Evolutionary conservation across 2,113 vertebrate genomes (phyloP), one percentile per base, ranked within the genome.

Genomic region (Ophiodon elongatus): DNA sequence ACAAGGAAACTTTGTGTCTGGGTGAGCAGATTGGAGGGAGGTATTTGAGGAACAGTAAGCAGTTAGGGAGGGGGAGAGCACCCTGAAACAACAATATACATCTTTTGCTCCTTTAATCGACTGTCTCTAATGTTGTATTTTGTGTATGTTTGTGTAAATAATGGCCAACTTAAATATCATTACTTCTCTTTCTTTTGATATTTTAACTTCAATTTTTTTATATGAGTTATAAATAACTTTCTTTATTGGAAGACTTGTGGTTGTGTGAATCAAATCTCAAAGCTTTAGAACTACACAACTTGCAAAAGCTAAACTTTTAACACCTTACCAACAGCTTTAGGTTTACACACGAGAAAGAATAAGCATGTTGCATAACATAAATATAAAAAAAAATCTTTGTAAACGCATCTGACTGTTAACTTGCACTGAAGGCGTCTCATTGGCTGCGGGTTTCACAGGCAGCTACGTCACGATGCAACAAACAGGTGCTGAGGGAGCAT

Each of bases 401-500:
- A n/a, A n/a, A n/a, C n/a, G n/a, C 63, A 19, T 37, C 65, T 35
- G 2, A 60, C 70, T 4, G 67, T 59, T 50, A 78, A 27, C 75
- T 79, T 47, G 78, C 52, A 37, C 59, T 67, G 80, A 69, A 80
- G 71, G 85, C 81, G 25, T 60, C 33, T 60, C 27, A 60, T 60
- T 60, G 57, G 57, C 57, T 60, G 29, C 15, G 6, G 14, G 57
- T 29, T 33, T 8, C n/a, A 23, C 70, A 25, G 17, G 41, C 43
- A 19, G 66, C 3, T 67, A 93, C 92, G 93, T 94, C 92, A 94
- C 76, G 76, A 1, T 39, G 84, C 82, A 88, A 88, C 89, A 86
- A 91, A 93, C 93, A 91, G 93, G 92, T 94, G 93, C 85, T 87
- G 86, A 21, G 73, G 39, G 68, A 85, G 81, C 89, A 84, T 87